These are phyloP conservation scores for Aleiodes leptofemur DNA, from an alignment of 2,888 invertebrate species.

Conservation along the genomic window DNA sequence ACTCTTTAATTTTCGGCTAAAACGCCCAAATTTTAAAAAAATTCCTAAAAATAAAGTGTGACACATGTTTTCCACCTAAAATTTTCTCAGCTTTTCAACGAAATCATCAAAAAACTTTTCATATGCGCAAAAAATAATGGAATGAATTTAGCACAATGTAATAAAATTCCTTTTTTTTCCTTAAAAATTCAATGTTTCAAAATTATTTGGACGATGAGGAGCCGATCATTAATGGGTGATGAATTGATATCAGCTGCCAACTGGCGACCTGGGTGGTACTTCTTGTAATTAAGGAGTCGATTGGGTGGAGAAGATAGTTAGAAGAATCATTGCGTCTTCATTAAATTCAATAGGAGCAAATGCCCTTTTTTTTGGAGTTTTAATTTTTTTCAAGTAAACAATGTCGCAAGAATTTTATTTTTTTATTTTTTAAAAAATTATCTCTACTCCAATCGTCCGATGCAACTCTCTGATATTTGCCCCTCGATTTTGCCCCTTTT, in stretches of 20 bases:
- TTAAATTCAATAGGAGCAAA: constrained; percentile 38
- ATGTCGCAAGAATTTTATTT: no score
- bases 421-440: no score
- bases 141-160: constrained; percentile 7
- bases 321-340: constrained; percentile 71
- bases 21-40: no score
- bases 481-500: background rate
- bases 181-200: background rate
- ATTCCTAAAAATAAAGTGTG: no score
- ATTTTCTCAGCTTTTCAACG: no score
- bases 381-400: no score
- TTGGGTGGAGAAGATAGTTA: background rate
- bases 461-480: background rate
- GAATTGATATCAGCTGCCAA: constrained; percentile 3
- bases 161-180: background rate
- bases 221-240: constrained; percentile 8
- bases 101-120: no score
- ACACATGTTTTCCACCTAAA: no score
- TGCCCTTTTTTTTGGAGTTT: no score
- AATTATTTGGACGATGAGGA: background rate
- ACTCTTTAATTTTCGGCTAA: no score
- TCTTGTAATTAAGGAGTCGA: constrained; percentile 12
- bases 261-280: constrained; percentile 1
- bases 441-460: no score
- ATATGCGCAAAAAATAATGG: background rate